Evolutionary conservation across 2,797 vertebrate genomes (phyloP), one percentile per base, ranked within the genome.

Genomic region (Octomys mimax): DNA sequence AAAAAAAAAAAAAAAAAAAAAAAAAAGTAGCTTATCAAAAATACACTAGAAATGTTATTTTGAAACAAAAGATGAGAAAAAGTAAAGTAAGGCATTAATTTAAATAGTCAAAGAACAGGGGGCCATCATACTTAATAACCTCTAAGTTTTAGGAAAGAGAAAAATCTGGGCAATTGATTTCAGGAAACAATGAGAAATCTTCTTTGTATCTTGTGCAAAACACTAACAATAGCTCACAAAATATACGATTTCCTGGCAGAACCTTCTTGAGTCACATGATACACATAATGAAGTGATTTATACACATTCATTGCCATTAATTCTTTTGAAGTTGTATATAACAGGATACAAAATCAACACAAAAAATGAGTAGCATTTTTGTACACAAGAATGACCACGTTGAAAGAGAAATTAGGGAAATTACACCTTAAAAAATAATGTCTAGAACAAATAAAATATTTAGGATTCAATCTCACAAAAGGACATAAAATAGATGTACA

Each of bases 41-140:
- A 33, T 13, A 8, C 7, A 42, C 12, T 31, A 8, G 10, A 62
- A 12, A 4, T 70, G 11, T 91, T 7, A 46, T 28, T 42, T 42
- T 78, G 28, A 64, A 64, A 36, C n/a, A 88, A 1, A 90, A 54
- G 19, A 2, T 14, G 8, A 91, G 10, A 1, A 6, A 71, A 87
- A 62, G 31, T 9, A 6, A 64, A 87, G 10, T 31, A 61, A 64
- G 28, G 19, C 75, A 87, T 46, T 33, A 80, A 89, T 1, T 54
- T 39, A 89, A 80, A 82, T 71, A 21, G 24, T 78, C 49, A 81
- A 77, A 95, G 18, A 81, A 42, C 1, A 87, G 16, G 16, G 62
- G 36, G 31, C 62, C 91, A 75, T 81, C 9, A 49, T 39, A 54
- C 2, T 54, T 84, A 61, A 28, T 36, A 1, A 4, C n/a, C 87